Conservation (phyloP, 37 sponge, comb jelly and placozoan genomes). For the Sycon ciliatum region DNA sequence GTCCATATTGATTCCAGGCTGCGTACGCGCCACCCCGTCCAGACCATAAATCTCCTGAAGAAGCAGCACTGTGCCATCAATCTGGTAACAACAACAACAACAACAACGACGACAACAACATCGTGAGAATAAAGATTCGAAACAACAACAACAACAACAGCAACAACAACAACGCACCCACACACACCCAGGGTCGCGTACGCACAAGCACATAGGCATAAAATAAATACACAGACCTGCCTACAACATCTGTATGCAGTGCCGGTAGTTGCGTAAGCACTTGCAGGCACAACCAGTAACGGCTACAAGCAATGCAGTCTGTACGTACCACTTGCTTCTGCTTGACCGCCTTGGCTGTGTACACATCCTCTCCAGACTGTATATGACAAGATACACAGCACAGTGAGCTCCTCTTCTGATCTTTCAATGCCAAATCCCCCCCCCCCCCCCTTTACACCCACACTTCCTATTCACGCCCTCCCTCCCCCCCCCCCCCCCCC, state of each 20-base stretch:
- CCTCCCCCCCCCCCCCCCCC: slow-evolving; percentile 1
- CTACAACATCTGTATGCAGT: too few relatives aligned
- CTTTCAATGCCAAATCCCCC: too few relatives aligned
- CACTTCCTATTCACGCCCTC: background rate
- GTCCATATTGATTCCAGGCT: background rate
- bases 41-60: slow-evolving; percentile 86
- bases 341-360: slow-evolving; percentile 12
- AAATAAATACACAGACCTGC: too few relatives aligned
- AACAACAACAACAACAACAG: too few relatives aligned
- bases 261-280: too few relatives aligned
- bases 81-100: background rate
- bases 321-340: slow-evolving; percentile 26
- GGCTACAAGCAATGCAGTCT: background rate
- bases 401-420: too few relatives aligned
- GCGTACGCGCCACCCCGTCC: slow-evolving; percentile 41
- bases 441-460: background rate
- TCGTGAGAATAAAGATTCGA: background rate
- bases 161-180: too few relatives aligned
- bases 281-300: too few relatives aligned
- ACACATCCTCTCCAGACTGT: too few relatives aligned
- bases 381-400: too few relatives aligned
- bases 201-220: too few relatives aligned
- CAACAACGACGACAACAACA: background rate
- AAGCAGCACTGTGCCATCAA: slow-evolving; percentile 53
- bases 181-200: too few relatives aligned